A percentile compares a stretch with the other conserved stretches of the same genome.
Evolutionary conservation across 2,113 vertebrate genomes (phyloP).

Genomic region (Probosciger aterrimus): DNA sequence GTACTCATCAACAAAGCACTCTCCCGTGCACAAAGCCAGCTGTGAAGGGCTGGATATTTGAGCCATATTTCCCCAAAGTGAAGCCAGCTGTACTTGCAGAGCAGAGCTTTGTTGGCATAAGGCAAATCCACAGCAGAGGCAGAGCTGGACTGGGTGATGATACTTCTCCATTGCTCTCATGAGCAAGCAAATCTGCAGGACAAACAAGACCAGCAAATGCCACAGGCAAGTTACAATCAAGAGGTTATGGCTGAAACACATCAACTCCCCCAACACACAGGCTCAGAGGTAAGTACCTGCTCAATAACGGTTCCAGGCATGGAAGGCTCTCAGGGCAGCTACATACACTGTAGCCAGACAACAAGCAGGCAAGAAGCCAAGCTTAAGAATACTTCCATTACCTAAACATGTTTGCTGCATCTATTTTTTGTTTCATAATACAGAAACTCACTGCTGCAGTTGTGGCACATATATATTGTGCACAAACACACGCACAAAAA

Average conservation of each 20-base stretch:
- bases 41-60: fast-evolving
- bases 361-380: background rate
- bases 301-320: fast-evolving
- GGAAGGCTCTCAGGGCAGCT: background rate
- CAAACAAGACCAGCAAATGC: background rate
- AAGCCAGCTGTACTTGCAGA: background rate
- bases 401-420: background rate
- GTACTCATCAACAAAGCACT: fast-evolving
- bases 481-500: background rate
- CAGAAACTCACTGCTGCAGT: background rate
- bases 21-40: background rate
- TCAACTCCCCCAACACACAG: background rate
- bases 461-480: background rate
- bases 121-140: background rate
- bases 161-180: fast-evolving
- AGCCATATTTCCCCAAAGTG: fast-evolving
- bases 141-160: background rate
- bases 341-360: fast-evolving
- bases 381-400: background rate
- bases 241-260: background rate
- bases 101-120: background rate
- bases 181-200: background rate
- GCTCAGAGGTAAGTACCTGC: fast-evolving
- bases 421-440: background rate
- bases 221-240: background rate